phyloP scores from a whole-genome alignment of 2,888 invertebrate genomes.

The Zaprionus bogoriensis region DNA sequence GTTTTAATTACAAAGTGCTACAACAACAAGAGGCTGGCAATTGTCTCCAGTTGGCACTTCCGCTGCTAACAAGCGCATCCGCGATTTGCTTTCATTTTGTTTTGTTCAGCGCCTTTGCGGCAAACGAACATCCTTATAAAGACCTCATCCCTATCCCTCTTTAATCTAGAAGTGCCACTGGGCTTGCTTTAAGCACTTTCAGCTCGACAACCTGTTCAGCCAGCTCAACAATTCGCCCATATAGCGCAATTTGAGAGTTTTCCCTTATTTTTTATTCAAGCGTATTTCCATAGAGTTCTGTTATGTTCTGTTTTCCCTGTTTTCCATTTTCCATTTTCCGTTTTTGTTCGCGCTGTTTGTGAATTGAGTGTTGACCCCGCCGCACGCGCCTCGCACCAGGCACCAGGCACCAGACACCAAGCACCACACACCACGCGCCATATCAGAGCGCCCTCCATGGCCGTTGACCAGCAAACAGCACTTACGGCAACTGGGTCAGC shows the following conservation, averaged over 20 bases:
- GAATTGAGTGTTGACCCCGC: slow-evolving; percentile 69
- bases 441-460: slow-evolving; percentile 4
- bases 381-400: not conserved
- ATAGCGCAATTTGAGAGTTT: not conserved
- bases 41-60: slow-evolving; percentile 56
- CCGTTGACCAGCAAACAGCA: slow-evolving; percentile 44
- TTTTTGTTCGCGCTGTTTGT: slow-evolving; percentile 36
- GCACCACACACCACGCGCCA: slow-evolving; percentile 3
- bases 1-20: slow-evolving; percentile 65
- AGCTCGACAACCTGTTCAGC: slow-evolving; percentile 39
- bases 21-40: slow-evolving; percentile 27
- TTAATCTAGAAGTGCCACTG: slow-evolving; percentile 18
- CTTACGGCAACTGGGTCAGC: slow-evolving; percentile 49
- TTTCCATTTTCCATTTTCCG: slow-evolving; percentile 7
- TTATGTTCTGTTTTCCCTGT: slow-evolving; percentile 16
- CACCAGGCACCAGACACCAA: no score
- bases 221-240: slow-evolving; percentile 18
- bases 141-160: not conserved
- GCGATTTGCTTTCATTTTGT: slow-evolving; percentile 31
- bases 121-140: not conserved
- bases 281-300: slow-evolving; percentile 13
- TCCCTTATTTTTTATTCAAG: slow-evolving; percentile 23
- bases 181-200: slow-evolving; percentile 29
- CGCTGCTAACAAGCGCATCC: slow-evolving; percentile 69
- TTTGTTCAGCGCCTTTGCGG: slow-evolving; percentile 3